Conservation (phyloP, 2,113 vertebrate species). For the Zootoca vivipara region DNA sequence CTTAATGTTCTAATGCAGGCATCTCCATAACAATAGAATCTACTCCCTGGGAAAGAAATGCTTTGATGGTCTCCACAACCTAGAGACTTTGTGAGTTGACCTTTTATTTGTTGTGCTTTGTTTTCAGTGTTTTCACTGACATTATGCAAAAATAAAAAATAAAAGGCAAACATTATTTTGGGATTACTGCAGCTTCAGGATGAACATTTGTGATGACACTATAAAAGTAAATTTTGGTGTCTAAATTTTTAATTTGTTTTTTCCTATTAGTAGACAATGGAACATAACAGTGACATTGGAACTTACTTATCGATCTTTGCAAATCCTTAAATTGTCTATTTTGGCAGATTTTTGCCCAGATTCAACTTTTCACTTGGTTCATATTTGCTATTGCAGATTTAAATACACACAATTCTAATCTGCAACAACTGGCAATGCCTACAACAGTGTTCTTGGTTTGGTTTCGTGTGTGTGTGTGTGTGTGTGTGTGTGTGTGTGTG, state of each 20-base stretch:
- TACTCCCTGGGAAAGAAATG: constrained; percentile 86
- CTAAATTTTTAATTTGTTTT: constrained; percentile 23
- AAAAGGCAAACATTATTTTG: constrained; percentile 68
- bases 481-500: neutral
- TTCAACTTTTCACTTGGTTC: constrained; percentile 23
- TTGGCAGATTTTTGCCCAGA: constrained; percentile 5
- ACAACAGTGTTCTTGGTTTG: neutral
- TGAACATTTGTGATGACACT: constrained; percentile 60
- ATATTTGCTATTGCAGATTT: neutral
- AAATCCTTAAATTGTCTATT: constrained; percentile 1
- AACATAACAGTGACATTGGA: constrained; percentile 27
- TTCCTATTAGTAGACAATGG: constrained; percentile 46
- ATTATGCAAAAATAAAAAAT: constrained; percentile 74
- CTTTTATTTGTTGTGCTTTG: constrained; percentile 78
- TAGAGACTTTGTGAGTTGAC: constrained; percentile 90
- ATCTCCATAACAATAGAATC: constrained; percentile 92
- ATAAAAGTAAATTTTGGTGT: constrained; percentile 42
- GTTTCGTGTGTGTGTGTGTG: neutral
- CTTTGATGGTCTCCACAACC: constrained; percentile 87
- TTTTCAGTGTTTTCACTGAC: constrained; percentile 78
- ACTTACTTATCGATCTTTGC: neutral
- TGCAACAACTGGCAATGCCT: neutral
- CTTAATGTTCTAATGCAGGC: constrained; percentile 78
- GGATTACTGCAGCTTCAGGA: constrained; percentile 63
- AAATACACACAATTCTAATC: neutral